These are phyloP conservation scores for Notechis scutatus DNA, from an alignment of 2,113 vertebrate species.

Conservation along the genomic window DNA sequence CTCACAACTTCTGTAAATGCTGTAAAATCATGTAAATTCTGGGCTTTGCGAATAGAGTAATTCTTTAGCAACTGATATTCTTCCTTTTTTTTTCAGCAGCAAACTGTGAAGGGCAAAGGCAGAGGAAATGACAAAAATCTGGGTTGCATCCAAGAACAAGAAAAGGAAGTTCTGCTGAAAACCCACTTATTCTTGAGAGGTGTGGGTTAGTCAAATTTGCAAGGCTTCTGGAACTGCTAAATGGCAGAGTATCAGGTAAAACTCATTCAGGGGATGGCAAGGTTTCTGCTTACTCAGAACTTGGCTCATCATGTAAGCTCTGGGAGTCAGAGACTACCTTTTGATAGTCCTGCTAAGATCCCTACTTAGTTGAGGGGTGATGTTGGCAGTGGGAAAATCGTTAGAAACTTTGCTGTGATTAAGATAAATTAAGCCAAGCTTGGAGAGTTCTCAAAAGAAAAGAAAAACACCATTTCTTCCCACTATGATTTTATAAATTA, in stretches of 20 bases:
- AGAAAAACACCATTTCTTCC: neutral
- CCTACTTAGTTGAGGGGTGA: neutral
- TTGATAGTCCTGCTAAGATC: neutral
- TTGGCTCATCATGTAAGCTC: neutral
- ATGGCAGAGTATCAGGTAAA: neutral
- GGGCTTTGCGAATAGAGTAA: neutral
- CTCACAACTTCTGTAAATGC: neutral
- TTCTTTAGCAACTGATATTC: neutral
- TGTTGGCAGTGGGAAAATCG: neutral
- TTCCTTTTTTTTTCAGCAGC: neutral
- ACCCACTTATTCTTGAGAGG: neutral
- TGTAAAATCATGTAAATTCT: neutral
- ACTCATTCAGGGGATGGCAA: neutral
- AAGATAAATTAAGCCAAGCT: neutral
- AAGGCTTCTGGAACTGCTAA: accelerated
- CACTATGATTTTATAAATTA: neutral
- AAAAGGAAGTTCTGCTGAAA: neutral
- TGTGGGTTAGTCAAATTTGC: neutral
- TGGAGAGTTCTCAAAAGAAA: neutral
- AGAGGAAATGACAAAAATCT: neutral
- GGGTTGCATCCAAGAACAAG: neutral
- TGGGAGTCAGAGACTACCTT: neutral
- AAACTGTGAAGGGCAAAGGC: neutral
- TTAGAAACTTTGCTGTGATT: neutral
- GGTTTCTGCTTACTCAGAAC: neutral